These are phyloP conservation scores for Lasioglossum oenotherae DNA, from an alignment of 2,888 invertebrate species.

Conservation along the genomic window DNA sequence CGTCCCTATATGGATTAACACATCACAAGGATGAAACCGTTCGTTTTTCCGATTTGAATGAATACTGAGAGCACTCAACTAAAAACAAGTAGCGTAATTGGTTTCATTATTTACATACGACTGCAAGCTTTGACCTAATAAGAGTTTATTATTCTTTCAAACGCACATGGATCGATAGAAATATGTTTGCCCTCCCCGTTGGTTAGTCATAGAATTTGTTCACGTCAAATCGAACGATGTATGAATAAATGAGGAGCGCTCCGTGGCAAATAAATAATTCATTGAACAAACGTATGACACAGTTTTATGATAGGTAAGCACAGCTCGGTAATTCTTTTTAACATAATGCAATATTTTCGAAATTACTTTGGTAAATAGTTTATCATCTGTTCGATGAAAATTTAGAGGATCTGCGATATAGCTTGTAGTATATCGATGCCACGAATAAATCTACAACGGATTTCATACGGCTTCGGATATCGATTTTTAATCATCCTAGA, in stretches of 20 bases:
- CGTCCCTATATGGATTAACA: too few relatives aligned
- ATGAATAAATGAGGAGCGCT: neutral
- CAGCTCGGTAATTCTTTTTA: neutral
- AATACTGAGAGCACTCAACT: neutral
- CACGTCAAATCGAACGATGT: neutral
- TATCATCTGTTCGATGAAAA: neutral
- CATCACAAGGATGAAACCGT: neutral
- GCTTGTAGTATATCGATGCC: neutral
- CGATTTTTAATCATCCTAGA: conserved; percentile 57
- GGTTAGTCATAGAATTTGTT: conserved; percentile 2
- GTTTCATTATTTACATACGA: neutral
- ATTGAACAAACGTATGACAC: neutral
- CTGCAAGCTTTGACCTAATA: conserved; percentile 59
- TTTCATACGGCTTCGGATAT: conserved; percentile 63
- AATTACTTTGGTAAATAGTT: neutral
- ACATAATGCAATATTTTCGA: neutral
- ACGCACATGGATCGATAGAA: conserved; percentile 37
- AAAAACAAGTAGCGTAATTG: neutral
- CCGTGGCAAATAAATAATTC: neutral
- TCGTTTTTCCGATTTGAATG: neutral
- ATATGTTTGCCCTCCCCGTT: conserved; percentile 24
- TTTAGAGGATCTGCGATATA: neutral
- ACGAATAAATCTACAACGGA: conserved; percentile 53
- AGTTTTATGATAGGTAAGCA: neutral
- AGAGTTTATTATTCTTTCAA: conserved; percentile 64